Evolutionary conservation across 2,888 invertebrate species (phyloP), one percentile per base, ranked within the genome.

Genomic region (Drosophila neotestacea): DNA sequence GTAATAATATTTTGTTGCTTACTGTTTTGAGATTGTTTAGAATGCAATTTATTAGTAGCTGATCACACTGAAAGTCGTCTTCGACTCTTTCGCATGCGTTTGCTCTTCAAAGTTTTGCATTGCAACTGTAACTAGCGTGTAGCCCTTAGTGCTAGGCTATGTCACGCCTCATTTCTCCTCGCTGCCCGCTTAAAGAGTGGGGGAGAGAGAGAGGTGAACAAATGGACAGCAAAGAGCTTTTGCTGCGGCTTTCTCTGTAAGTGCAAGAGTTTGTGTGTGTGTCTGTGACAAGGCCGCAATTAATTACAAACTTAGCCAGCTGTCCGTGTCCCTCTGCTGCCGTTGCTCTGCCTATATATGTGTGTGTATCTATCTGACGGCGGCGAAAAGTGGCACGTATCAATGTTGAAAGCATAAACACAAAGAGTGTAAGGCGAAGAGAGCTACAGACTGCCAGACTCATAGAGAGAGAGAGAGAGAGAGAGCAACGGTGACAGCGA

Each of bases 301-400:
- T 84, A 88, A 88, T 88, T 78, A 84, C 88, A 83, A 88, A 83
- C 88, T 85, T 82, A 75, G 84, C 73, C 83, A 85, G 83, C 72
- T 85, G 74, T 69, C 83, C 69, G 64, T 77, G 77, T 74, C 62
- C 70, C 85, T 56, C 71, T 67, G 64, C 58, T 62, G 66, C 51
- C 9, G 9, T 30, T 61, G 39, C 50, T 41, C 42, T 36, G 44
- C 51, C 30, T 28, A 11, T 39, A 10, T 27, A 16, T 44, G 34
- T 55, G 27, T 56, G 36, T 54, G 34, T 70, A 50, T 72, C n/a
- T 75, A 58, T 62, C 44, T 39, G 67, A 60, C 67, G 64, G 44
- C 64, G 62, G 62, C 75, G 56, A 77, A 80, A 77, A 77, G 81
- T 77, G 85, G 86, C 86, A 84, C 86, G 83, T 85, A 85, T 88